Evolutionary conservation across 2,888 invertebrate genomes (phyloP).

Genomic region (Tryphoninae sp.): DNA sequence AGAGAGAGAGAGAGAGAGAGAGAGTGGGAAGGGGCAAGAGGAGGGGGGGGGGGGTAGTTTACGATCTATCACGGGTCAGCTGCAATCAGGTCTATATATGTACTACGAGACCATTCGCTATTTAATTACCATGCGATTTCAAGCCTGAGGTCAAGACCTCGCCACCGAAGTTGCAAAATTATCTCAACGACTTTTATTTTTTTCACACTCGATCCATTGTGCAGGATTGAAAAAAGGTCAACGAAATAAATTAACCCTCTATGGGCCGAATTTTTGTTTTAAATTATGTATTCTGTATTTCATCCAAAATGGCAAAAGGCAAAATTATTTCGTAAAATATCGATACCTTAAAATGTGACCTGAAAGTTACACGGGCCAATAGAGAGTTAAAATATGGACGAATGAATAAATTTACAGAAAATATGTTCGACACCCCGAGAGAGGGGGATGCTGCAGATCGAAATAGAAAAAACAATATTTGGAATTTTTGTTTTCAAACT

Average conservation of each 20-base stretch:
- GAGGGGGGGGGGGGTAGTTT: constrained; percentile 7
- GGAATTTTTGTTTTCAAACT: background rate
- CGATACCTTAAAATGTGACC: too few relatives aligned
- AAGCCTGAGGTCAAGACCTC: constrained; percentile 44
- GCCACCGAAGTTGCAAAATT: constrained; percentile 23
- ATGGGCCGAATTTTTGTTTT: too few relatives aligned
- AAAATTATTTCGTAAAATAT: too few relatives aligned
- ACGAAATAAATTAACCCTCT: background rate
- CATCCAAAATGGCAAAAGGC: too few relatives aligned
- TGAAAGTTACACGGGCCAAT: too few relatives aligned
- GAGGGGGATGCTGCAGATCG: background rate
- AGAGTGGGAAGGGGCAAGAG: background rate
- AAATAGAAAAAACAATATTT: background rate
- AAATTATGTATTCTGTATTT: too few relatives aligned
- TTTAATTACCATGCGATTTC: constrained; percentile 21
- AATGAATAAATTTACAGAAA: background rate
- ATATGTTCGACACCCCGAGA: too few relatives aligned
- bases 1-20: background rate
- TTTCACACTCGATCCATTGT: background rate
- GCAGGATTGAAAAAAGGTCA: background rate
- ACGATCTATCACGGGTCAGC: constrained; percentile 59
- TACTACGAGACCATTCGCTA: background rate
- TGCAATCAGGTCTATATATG: constrained; percentile 18
- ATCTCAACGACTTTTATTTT: background rate
- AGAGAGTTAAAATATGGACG: background rate